Evolutionary conservation across 37 sponge, comb jelly and placozoan species (phyloP), one percentile per base, ranked within the genome.

Genomic region (Dysidea cf. avara): DNA sequence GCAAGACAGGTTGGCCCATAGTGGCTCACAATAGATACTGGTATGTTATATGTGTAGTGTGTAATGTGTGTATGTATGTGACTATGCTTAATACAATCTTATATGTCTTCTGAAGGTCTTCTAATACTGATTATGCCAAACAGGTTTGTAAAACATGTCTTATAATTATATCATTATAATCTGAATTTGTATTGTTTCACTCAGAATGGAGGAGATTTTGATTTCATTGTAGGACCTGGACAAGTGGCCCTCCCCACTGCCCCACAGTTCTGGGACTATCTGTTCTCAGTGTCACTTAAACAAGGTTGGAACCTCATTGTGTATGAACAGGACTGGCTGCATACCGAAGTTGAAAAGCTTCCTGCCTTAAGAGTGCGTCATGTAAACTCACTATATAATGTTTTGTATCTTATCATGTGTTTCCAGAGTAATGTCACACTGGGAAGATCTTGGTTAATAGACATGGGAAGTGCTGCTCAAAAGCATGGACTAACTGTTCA

Each of bases 291-390:
- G 49, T 57, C 91, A 21, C 30, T 66, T 22, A 46, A 54, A 37
- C 22, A 56, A 7, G 20, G 69, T 26, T 90, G 86, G 86, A 58
- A 59, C 33, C 63, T 90, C 29, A 54, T 80, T n/a, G 83, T 81
- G 31, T 90, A 90, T 47, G 91, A 90, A 57, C 91, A 90, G 37
- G 91, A 90, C 86, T 90, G 91, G 86, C 69, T 90, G 53, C 61
- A 56, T 24, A 30, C 29, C 11, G 53, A 66, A 25, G 33, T 61
- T 39, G n/a, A 18, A 5, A 60, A 31, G 1, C 36, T 63, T 3
- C 57, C 68, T 0, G 77, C 62, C 38, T 39, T 76, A 28, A 30
- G 29, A 64, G 74, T 76, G 11, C 47, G 76, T 17, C 46, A 43
- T 43, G 46, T 43, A 12, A 12, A 12, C 9, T 12, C 46, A 43